A percentile compares a stretch with the other conserved stretches of the same genome.
phyloP scores from a whole-genome alignment of 2,888 invertebrate genomes.

The Drosophila koepferae region DNA sequence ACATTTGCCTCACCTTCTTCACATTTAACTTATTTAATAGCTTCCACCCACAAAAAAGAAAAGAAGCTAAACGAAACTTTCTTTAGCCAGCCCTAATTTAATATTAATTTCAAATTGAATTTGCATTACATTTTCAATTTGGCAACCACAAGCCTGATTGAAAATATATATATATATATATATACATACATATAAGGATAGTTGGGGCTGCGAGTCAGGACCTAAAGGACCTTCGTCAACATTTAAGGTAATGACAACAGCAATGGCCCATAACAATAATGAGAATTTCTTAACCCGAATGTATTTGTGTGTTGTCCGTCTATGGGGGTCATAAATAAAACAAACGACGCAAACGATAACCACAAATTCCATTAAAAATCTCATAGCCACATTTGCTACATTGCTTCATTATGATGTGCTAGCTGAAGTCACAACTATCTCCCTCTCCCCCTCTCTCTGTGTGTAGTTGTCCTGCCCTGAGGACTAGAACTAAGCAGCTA shows the following conservation, averaged over 20 bases:
- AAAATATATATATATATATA: conserved; percentile 25
- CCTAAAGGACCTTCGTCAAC: conserved; percentile 55
- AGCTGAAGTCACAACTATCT: conserved; percentile 8
- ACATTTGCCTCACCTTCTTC: too few relatives aligned
- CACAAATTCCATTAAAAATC: conserved; percentile 68
- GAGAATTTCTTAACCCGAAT: conserved; percentile 46
- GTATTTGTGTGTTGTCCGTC: conserved; percentile 8
- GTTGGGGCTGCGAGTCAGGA: background rate
- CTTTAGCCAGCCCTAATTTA: conserved; percentile 28
- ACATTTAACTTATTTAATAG: conserved; percentile 2
- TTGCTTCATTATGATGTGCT: conserved; percentile 66
- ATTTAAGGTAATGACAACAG: conserved; percentile 64
- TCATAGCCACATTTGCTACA: conserved; percentile 49
- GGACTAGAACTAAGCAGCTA: conserved; percentile 34
- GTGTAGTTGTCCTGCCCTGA: background rate
- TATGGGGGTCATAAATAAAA: conserved; percentile 59
- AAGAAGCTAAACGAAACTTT: background rate
- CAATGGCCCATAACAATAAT: conserved; percentile 62
- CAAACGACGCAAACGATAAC: conserved; percentile 63
- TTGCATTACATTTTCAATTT: conserved; percentile 57
- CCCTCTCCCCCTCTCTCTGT: too few relatives aligned
- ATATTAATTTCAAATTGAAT: conserved; percentile 64
- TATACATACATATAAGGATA: background rate
- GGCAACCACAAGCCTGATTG: conserved; percentile 39
- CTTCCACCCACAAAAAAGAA: background rate